Conservation (phyloP, 2,888 invertebrate species). For the Xestobium rufovillosum region DNA sequence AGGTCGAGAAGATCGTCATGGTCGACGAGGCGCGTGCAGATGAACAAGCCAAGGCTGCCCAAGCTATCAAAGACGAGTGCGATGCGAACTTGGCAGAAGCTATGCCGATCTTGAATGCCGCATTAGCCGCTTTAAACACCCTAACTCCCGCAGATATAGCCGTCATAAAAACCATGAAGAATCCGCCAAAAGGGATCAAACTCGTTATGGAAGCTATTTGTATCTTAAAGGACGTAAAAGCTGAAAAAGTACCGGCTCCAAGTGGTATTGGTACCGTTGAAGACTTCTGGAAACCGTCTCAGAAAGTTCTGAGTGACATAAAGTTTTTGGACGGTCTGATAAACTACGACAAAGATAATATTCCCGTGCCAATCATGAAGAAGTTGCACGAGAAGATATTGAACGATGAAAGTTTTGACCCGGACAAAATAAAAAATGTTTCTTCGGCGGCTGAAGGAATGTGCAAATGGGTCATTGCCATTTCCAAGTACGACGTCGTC, state of each 20-base stretch:
- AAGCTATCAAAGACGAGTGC: conserved; percentile 87
- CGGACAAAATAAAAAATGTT: conserved; percentile 79
- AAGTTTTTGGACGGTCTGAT: conserved; percentile 84
- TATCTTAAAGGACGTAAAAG: conserved; percentile 84
- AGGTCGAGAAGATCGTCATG: conserved; percentile 72
- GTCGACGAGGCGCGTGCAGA: conserved; percentile 73
- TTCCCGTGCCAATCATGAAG: conserved; percentile 74
- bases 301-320: conserved; percentile 80
- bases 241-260: conserved; percentile 78
- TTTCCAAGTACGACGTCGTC: conserved; percentile 91
- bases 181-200: conserved; percentile 84
- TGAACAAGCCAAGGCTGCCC: conserved; percentile 67
- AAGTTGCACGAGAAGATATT: conserved; percentile 74
- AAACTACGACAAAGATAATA: conserved; percentile 90
- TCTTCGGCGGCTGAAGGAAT: conserved; percentile 87
- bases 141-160: conserved; percentile 86
- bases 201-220: conserved; percentile 94
- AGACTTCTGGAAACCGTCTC: conserved; percentile 90
- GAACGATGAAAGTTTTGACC: conserved; percentile 81
- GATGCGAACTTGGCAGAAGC: conserved; percentile 87
- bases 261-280: conserved; percentile 77
- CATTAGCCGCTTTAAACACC: conserved; percentile 81
- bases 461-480: conserved; percentile 92
- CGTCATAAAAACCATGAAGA: conserved; percentile 93
- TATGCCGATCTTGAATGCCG: conserved; percentile 81